Evolutionary conservation across 30 jellyfish, hydroid and myxozoan species (phyloP).

Genomic region (Hydractinia symbiolongicarpus): DNA sequence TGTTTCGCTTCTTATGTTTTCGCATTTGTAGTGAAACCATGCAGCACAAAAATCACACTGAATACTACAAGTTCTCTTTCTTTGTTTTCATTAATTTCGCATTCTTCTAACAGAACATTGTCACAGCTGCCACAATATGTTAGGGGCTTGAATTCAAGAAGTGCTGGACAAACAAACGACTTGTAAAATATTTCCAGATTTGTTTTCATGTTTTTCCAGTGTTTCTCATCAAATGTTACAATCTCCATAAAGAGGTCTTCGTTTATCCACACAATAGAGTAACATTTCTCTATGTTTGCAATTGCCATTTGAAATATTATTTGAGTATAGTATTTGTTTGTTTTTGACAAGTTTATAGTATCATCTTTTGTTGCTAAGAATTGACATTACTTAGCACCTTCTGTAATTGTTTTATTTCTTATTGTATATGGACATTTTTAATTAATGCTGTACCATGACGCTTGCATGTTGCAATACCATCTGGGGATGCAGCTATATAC

Average conservation of each 20-base stretch:
- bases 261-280: constrained; percentile 24
- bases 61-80: background rate
- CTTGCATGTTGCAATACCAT: constrained; percentile 33
- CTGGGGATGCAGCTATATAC: constrained; percentile 51
- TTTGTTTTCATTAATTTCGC: background rate
- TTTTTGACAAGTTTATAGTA: background rate
- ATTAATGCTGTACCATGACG: constrained; percentile 19
- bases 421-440: constrained; percentile 43
- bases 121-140: background rate
- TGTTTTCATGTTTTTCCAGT: constrained; percentile 4
- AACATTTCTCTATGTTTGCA: background rate
- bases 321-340: constrained; percentile 51
- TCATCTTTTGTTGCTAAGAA: constrained; percentile 17
- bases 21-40: background rate
- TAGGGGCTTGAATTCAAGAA: background rate
- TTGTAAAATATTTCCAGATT: constrained; percentile 12
- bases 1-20: background rate
- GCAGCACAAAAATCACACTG: background rate
- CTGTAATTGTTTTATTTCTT: constrained; percentile 17
- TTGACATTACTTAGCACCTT: constrained; percentile 14
- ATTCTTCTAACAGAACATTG: constrained; percentile 13
- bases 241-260: constrained; percentile 4
- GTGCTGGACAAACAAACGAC: constrained; percentile 10
- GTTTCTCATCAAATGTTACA: constrained; percentile 2
- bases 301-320: constrained; percentile 33